Percentiles rank a stretch among this genome's conserved stretches.
These are phyloP conservation scores for Hypotaenidia philippensis DNA, from an alignment of 2,797 vertebrate species.

Conservation along the genomic window DNA sequence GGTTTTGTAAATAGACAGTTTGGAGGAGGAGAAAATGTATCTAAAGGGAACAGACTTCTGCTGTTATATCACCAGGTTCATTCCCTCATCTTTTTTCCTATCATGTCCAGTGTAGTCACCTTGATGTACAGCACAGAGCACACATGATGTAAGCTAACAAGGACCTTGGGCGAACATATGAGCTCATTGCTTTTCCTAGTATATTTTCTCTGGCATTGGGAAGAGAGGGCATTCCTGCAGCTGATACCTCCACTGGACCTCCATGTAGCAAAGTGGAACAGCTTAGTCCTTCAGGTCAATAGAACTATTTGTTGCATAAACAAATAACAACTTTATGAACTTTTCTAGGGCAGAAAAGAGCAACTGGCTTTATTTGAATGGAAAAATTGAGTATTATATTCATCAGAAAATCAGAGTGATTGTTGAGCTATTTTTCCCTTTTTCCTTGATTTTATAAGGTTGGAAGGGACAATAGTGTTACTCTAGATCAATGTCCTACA, in stretches of 20 bases:
- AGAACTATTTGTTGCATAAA: background rate
- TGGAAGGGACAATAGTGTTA: background rate
- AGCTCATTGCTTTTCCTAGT: background rate
- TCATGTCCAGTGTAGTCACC: background rate
- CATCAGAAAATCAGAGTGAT: background rate
- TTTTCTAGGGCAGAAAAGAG: constrained; percentile 12
- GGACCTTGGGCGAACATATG: background rate
- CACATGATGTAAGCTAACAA: background rate
- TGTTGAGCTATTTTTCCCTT: background rate
- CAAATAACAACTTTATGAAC: background rate
- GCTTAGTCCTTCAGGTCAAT: background rate
- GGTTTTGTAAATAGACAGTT: background rate
- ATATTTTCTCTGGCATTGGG: background rate
- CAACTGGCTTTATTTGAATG: background rate
- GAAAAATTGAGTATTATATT: background rate
- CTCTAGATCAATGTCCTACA: background rate
- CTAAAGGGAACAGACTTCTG: background rate
- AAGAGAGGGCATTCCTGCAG: background rate
- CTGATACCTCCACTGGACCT: background rate
- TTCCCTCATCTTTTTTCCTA: background rate
- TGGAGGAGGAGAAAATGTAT: background rate
- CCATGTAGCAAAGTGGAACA: background rate
- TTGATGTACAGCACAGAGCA: background rate
- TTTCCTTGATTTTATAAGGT: background rate
- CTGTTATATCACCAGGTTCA: background rate